These are phyloP conservation scores for Scomber colias DNA, from an alignment of 2,113 vertebrate species.

Conservation along the genomic window DNA sequence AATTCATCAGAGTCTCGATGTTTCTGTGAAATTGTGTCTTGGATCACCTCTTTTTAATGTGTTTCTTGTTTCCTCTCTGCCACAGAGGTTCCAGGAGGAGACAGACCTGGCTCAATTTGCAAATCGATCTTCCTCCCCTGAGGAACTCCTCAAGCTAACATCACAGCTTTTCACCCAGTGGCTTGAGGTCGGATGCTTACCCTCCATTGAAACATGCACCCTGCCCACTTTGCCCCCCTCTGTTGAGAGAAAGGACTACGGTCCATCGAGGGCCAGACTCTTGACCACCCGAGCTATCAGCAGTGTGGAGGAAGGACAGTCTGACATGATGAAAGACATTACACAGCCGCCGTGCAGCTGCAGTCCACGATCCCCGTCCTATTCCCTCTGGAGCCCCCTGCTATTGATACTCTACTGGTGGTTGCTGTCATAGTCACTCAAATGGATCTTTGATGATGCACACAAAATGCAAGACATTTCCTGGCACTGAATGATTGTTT, in stretches of 20 bases:
- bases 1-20: not conserved
- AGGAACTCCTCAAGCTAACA: slow-evolving; percentile 80
- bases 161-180: slow-evolving; percentile 76
- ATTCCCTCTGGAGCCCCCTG: slow-evolving; percentile 65
- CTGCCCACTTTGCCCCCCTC: slow-evolving; percentile 70
- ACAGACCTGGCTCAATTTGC: slow-evolving; percentile 66
- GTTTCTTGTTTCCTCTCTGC: slow-evolving; percentile 8
- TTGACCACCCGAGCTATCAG: slow-evolving; percentile 60
- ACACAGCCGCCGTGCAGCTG: slow-evolving; percentile 26
- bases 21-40: not conserved
- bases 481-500: slow-evolving; percentile 77
- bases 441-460: slow-evolving; percentile 61
- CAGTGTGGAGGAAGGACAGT: slow-evolving; percentile 39
- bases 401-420: slow-evolving; percentile 74
- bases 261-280: slow-evolving; percentile 61
- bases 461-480: slow-evolving; percentile 75
- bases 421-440: slow-evolving; percentile 57
- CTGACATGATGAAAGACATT: slow-evolving; percentile 41
- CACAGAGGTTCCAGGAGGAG: slow-evolving; percentile 79
- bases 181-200: slow-evolving; percentile 69
- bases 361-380: not conserved
- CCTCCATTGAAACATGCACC: slow-evolving; percentile 57
- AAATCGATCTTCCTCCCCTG: slow-evolving; percentile 74
- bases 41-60: not conserved
- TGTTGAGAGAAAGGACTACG: slow-evolving; percentile 61